Conservation (phyloP, 2,113 vertebrate genomes). For the Noctilio leporinus region DNA sequence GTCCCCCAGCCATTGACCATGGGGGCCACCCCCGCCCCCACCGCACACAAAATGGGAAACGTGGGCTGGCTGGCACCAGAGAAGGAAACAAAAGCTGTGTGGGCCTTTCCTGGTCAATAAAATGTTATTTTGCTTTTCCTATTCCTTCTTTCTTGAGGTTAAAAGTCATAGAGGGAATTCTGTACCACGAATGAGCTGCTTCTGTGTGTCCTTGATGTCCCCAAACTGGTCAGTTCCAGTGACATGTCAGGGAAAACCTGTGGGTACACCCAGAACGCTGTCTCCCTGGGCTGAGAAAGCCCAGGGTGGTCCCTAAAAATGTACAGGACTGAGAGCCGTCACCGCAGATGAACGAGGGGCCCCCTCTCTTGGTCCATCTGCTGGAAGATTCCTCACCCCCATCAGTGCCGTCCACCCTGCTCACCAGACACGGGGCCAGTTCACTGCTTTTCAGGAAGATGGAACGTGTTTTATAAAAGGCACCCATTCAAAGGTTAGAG, state of each 20-base stretch:
- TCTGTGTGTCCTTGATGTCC: background rate
- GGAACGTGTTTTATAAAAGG: background rate
- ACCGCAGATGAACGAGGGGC: background rate
- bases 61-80: background rate
- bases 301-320: background rate
- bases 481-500: background rate
- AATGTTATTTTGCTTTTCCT: background rate
- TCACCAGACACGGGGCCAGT: background rate
- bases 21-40: background rate
- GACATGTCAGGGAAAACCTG: background rate
- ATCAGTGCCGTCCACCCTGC: accelerated
- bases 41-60: background rate
- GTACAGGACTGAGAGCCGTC: accelerated
- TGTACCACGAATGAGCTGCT: background rate
- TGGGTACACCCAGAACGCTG: background rate
- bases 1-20: background rate
- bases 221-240: background rate
- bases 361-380: background rate
- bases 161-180: background rate
- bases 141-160: background rate
- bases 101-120: background rate
- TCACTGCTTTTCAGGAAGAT: background rate
- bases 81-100: background rate
- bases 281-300: background rate
- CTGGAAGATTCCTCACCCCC: background rate